Conservation (phyloP, 1,140 invertebrate species). For the Archivesica marissinica region DNA sequence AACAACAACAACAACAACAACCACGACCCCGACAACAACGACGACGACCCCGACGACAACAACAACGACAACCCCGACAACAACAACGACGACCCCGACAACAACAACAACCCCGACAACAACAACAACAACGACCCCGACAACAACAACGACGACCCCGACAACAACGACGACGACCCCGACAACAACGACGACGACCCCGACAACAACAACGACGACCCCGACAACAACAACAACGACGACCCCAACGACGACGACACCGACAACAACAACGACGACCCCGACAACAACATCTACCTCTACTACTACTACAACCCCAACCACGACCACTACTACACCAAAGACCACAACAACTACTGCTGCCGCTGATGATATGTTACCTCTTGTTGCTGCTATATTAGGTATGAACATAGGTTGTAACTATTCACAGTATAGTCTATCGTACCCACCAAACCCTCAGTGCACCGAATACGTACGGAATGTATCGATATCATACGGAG, state of each 20-base stretch:
- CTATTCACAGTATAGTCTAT: too few species aligned
- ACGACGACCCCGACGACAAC: slow-evolving; percentile 46
- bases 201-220: slow-evolving; percentile 39
- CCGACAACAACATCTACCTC: slow-evolving; percentile 33
- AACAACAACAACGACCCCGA: slow-evolving; percentile 38
- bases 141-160: slow-evolving; percentile 46
- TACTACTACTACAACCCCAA: slow-evolving; percentile 9
- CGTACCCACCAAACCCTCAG: too few species aligned
- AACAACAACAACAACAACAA: slow-evolving; percentile 42
- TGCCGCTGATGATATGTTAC: slow-evolving; percentile 28
- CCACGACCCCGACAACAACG: slow-evolving; percentile 40
- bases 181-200: slow-evolving; percentile 40
- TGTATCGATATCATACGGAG: too few species aligned
- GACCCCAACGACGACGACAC: slow-evolving; percentile 4
- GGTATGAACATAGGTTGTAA: slow-evolving; percentile 42
- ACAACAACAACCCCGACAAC: slow-evolving; percentile 42
- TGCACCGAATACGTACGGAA: too few species aligned
- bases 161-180: slow-evolving; percentile 48
- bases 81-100: slow-evolving; percentile 36
- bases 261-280: slow-evolving; percentile 16
- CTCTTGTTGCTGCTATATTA: slow-evolving; percentile 33
- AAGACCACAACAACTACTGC: slow-evolving; percentile 35
- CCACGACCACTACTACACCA: slow-evolving; percentile 41
- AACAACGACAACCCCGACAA: slow-evolving; percentile 47
- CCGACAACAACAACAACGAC: slow-evolving; percentile 15